A percentile compares a stretch with the other conserved stretches of the same genome.
Evolutionary conservation across 1,140 invertebrate genomes (phyloP).

Genomic region (Magallana gigas): DNA sequence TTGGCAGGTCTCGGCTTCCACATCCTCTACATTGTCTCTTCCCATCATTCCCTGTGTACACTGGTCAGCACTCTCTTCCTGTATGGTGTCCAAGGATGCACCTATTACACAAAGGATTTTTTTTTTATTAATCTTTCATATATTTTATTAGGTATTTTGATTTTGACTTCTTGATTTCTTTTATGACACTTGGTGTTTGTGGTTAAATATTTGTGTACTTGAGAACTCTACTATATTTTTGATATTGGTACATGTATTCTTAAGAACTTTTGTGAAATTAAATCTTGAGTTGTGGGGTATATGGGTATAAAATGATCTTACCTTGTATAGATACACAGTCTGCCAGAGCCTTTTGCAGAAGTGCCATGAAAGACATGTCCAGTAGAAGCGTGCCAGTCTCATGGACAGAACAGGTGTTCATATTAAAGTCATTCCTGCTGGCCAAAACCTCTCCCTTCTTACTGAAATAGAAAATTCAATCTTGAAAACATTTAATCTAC

Average conservation of each 20-base stretch:
- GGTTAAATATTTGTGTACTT: too few relatives aligned
- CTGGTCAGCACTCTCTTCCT: neutral
- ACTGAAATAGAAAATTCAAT: conserved; percentile 56
- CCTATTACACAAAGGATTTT: neutral
- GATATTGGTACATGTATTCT: too few relatives aligned
- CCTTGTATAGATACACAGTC: conserved; percentile 6
- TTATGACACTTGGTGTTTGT: too few relatives aligned
- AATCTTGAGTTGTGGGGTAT: too few relatives aligned
- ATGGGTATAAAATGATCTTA: neutral
- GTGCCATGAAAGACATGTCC: conserved; percentile 67
- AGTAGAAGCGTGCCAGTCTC: conserved; percentile 69
- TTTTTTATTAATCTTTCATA: too few relatives aligned
- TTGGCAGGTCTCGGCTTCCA: neutral
- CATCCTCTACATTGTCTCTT: conserved; percentile 23
- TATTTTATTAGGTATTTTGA: too few relatives aligned
- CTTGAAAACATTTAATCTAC: neutral
- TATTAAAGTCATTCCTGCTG: conserved; percentile 78
- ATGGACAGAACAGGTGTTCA: conserved; percentile 76
- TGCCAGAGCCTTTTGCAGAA: conserved; percentile 61
- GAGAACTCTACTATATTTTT: too few relatives aligned
- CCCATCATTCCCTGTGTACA: conserved; percentile 25
- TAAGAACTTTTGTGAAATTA: too few relatives aligned
- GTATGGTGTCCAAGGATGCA: neutral
- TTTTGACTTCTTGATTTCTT: too few relatives aligned
- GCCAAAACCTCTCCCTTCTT: conserved; percentile 76